Percentiles rank a stretch among this genome's conserved stretches.
Evolutionary conservation across 2,113 vertebrate genomes (phyloP).

Genomic region (Dipodomys stephensi): DNA sequence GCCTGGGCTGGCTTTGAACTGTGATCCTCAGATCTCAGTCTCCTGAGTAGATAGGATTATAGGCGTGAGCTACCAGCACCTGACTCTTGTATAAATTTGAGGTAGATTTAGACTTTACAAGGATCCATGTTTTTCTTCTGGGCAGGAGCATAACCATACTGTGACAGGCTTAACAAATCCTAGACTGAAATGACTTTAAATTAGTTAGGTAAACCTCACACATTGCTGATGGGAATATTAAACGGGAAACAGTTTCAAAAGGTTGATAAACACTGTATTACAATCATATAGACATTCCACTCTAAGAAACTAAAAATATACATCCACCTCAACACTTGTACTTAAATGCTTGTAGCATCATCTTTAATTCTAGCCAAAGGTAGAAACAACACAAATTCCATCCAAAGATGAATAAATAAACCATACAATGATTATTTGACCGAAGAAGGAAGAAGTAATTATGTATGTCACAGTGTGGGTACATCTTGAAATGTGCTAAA

Average conservation of each 20-base stretch:
- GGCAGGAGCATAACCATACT: background rate
- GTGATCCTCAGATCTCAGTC: too few species aligned
- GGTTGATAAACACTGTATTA: background rate
- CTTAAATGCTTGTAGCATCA: background rate
- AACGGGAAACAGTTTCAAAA: background rate
- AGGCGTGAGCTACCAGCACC: too few species aligned
- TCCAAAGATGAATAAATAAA: background rate
- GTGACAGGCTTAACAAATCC: background rate
- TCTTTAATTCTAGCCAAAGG: background rate
- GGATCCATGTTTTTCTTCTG: background rate
- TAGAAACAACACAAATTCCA: background rate
- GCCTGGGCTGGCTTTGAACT: too few species aligned
- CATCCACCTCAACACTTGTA: background rate
- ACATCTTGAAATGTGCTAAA: background rate
- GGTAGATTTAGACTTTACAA: conserved; percentile 1
- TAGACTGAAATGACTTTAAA: background rate
- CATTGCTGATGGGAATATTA: background rate
- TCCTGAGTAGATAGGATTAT: too few species aligned
- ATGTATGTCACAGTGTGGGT: background rate
- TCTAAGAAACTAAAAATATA: background rate
- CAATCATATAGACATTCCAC: background rate
- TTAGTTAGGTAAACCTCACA: background rate
- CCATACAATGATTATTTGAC: background rate
- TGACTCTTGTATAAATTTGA: background rate
- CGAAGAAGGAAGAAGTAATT: background rate